Conservation (phyloP, 1,140 invertebrate species). For the Caenorhabditis briggsae region DNA sequence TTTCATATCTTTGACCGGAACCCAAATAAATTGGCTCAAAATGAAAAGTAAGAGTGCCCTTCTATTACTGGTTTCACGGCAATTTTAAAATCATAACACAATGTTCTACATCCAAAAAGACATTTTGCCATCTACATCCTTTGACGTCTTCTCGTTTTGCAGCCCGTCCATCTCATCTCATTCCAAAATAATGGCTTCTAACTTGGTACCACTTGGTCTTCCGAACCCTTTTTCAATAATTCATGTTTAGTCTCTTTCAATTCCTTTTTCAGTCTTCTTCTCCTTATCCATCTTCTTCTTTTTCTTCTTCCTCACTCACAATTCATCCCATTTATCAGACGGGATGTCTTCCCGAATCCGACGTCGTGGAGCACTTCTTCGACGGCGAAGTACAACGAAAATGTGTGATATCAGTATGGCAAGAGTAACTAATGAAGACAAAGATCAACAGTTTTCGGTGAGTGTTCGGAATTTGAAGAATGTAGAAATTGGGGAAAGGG, state of each 20-base stretch:
- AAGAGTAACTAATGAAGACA: not conserved
- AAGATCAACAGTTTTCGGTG: conserved; percentile 13
- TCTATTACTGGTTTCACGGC: not conserved
- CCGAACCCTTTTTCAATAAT: conserved; percentile 40
- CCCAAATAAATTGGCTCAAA: too few relatives aligned
- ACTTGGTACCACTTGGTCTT: conserved; percentile 27
- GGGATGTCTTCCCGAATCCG: conserved; percentile 28
- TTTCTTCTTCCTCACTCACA: not conserved
- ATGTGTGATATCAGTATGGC: conserved; percentile 21
- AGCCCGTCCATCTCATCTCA: conserved; percentile 6
- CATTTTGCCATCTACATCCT: not conserved
- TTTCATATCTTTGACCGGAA: too few relatives aligned
- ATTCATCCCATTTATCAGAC: not conserved
- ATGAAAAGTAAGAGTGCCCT: too few relatives aligned
- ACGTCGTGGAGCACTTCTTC: conserved; percentile 39
- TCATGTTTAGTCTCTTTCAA: conserved; percentile 27
- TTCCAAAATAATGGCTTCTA: conserved; percentile 35
- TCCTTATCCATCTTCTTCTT: not conserved
- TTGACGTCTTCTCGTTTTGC: not conserved
- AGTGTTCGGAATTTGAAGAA: conserved; percentile 33
- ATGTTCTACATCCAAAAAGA: not conserved
- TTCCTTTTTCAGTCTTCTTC: not conserved
- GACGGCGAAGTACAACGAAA: conserved; percentile 13
- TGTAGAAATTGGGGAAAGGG: not conserved
- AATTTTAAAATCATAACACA: not conserved